These are phyloP conservation scores for Saxicola maurus DNA, from an alignment of 2,797 vertebrate species.

Conservation along the genomic window DNA sequence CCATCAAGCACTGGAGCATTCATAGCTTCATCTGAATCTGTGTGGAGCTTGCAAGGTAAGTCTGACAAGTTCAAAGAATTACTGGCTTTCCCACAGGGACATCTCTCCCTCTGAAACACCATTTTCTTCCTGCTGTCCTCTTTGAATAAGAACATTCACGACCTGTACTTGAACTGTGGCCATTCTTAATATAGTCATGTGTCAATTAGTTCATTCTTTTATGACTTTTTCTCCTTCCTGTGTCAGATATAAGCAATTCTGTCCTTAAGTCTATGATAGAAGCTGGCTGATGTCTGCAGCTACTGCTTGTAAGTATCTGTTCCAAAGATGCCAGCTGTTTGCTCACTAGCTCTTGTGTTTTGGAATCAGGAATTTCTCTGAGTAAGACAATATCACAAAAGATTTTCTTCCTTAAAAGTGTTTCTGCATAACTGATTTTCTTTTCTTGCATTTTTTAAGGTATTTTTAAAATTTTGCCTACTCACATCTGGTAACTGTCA, in stretches of 20 bases:
- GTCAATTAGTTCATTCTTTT: background rate
- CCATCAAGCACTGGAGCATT: background rate
- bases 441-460: background rate
- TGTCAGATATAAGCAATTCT: background rate
- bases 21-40: background rate
- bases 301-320: background rate
- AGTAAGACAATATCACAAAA: background rate
- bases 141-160: background rate
- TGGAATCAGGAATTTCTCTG: background rate
- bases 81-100: background rate
- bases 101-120: background rate
- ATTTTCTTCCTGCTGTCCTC: background rate
- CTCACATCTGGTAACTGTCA: background rate
- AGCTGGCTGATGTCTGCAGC: background rate
- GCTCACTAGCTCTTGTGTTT: background rate
- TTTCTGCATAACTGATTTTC: background rate
- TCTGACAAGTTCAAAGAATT: constrained; percentile 11
- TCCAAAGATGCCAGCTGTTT: background rate
- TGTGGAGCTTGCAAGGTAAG: background rate
- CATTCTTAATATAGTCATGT: background rate
- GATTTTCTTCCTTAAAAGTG: background rate
- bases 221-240: background rate
- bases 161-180: background rate
- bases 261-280: background rate
- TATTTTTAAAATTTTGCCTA: background rate